Percentiles rank a stretch among this genome's conserved stretches.
Conservation (phyloP, 1,140 invertebrate species). For the Lepidostoma basale region DNA sequence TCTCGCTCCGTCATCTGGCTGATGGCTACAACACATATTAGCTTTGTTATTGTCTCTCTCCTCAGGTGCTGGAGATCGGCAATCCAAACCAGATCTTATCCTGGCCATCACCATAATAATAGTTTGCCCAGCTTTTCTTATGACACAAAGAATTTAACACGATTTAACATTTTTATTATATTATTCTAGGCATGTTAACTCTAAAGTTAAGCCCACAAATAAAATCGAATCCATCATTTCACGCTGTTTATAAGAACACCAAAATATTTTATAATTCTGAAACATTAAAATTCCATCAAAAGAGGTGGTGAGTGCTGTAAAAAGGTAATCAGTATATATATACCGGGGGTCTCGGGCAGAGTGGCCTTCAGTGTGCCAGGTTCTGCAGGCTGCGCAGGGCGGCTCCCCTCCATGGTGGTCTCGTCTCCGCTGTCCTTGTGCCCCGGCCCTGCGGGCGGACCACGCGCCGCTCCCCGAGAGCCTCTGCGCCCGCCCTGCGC, state of each 20-base stretch:
- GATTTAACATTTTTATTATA: no score
- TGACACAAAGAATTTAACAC: background rate
- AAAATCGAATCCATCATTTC: no score
- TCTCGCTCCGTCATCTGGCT: constrained; percentile 95
- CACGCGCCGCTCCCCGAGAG: constrained; percentile 47
- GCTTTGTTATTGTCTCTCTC: background rate
- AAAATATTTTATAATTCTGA: no score
- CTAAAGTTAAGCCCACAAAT: no score
- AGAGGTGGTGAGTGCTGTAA: no score
- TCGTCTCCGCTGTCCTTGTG: constrained; percentile 63
- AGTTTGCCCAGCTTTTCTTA: no score
- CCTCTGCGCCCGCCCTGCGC: constrained; percentile 47
- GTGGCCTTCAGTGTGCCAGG: constrained; percentile 90
- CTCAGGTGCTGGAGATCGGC: background rate
- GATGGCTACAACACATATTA: constrained; percentile 66
- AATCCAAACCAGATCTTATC: no score
- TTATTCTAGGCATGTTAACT: no score
- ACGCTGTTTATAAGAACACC: no score
- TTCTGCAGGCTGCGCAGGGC: constrained; percentile 85
- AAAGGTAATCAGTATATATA: no score
- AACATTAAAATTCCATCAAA: no score
- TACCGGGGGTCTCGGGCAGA: constrained; percentile 83
- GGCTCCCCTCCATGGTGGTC: constrained; percentile 80
- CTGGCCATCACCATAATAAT: no score
- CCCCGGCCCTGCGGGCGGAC: constrained; percentile 45